Base-by-base conservation (phyloP, 2,113 vertebrate species). In the Misgurnus anguillicaudatus region DNA sequence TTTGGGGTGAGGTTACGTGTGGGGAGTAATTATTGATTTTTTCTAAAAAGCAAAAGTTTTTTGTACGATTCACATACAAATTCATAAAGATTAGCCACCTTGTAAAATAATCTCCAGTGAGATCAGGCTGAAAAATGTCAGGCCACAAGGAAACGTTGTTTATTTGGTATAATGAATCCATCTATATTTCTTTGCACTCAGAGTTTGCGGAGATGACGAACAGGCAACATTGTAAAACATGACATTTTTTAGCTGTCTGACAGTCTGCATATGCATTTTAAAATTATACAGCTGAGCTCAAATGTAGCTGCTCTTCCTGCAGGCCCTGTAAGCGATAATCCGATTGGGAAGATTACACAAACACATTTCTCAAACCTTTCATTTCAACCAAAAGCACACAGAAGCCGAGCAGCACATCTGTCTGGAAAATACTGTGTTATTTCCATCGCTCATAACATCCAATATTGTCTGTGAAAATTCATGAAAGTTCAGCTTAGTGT, bases 291-390 rank as follows among this genome's bases (percentile, higher is more conserved):
- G 71, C 71, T 55, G 74, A 85, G 80, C 77, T 71, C 45, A 78
- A 80, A 77, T 83, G 68, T 82, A 81, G 83, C 82, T 80, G 77
- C 77, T 85, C 70, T 88, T 86, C 77, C 84, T 48, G 41, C 58
- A 84, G 85, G 83, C 82, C 77, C 81, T 82, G 79, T 79, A 84
- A 69, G 77, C 42, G 64, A 75, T 86, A 87, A 87, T 89, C 83
- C 61, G 80, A 87, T 79, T 82, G 75, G 76, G 74, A 61, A 83
- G 66, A 75, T 82, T 78, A 82, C 83, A 84, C 69, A 71, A 84
- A 83, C 61, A 58, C 51, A 74, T 83, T 79, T 77, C 75, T 64
- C 63, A 53, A 51, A 77, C 75, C 51, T 75, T 84, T 79, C 70
- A 83, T 86, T 82, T 10, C 9, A 60, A 55, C 71, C 45, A 42